Evolutionary conservation across 2,113 vertebrate species (phyloP), one percentile per base, ranked within the genome.

Genomic region (Centropus unirufus): DNA sequence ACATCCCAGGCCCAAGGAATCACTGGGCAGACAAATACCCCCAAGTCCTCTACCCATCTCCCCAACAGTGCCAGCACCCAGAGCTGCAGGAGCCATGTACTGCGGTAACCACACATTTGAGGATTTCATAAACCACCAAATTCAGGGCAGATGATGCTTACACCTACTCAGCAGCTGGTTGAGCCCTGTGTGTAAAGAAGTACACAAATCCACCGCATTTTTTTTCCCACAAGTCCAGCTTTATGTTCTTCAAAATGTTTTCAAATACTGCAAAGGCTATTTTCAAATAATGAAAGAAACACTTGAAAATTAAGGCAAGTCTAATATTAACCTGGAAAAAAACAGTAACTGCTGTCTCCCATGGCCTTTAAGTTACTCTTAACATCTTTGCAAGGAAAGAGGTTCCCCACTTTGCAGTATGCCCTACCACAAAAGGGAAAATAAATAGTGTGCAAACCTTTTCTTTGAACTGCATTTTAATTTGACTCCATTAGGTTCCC

Each of bases 41-140:
- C 21, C 23, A 54, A 54, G 55, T 54, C 15, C 7, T 73, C 27
- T 22, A 66, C 14, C 22, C 5, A 3, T 4, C 23, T 52, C 26
- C 8, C 59, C 7, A 16, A 10, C 2, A 1, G 14, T 7, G 17
- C 27, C 16, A 24, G 47, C 15, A 3, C 14, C 32, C 29, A 63
- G 47, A 76, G 63, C 12, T 3, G 1, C 32, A 39, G 13, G 13
- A 7, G 10, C 16, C 14, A 15, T 0, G 12, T 0, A 5, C 8
- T 8, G 12, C 5, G 27, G 16, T 29, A 23, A 57, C 15, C 30
- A 32, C 0, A 1, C 3, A 13, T 30, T 44, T 59, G 39, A 32
- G 64, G 26, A 67, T 67, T 87, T 84, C 55, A 74, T 27, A 70
- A 83, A 24, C 17, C 73, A 52, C 47, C 8, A 5, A 6, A 24